Evolutionary conservation across 2,113 vertebrate species (phyloP).

Genomic region (Poicephalus meyeri): DNA sequence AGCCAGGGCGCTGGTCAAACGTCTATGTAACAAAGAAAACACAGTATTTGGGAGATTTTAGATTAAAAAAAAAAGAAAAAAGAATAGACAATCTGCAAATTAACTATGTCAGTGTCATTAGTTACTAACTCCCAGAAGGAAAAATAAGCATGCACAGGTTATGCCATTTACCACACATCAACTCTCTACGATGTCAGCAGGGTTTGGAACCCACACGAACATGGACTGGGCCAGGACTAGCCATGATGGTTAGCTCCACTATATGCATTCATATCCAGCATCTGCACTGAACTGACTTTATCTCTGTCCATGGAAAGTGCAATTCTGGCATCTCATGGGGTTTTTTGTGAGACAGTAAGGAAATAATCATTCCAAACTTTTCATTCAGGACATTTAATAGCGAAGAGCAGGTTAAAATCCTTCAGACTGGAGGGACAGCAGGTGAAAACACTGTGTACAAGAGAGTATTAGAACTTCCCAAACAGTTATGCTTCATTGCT

Average conservation of each 20-base stretch:
- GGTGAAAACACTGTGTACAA: background rate
- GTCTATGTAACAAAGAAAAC: background rate
- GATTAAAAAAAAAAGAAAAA: background rate
- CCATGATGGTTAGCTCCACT: background rate
- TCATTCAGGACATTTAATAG: background rate
- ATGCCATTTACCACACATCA: background rate
- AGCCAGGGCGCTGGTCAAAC: background rate
- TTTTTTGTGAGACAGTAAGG: background rate
- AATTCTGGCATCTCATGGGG: accelerated
- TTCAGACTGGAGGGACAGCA: background rate
- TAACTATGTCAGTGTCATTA: background rate
- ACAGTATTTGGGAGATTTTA: background rate
- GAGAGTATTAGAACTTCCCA: background rate
- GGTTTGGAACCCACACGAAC: accelerated
- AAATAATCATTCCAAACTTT: background rate
- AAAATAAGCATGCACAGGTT: background rate
- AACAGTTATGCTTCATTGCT: background rate
- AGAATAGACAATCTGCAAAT: background rate
- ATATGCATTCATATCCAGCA: background rate
- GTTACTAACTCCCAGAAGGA: background rate
- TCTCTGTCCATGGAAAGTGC: accelerated
- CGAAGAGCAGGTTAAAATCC: background rate
- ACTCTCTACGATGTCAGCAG: accelerated
- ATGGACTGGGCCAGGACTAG: background rate
- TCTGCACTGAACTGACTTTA: background rate